phyloP scores from a whole-genome alignment of 1,140 invertebrate species.

The Cotesia typhae region DNA sequence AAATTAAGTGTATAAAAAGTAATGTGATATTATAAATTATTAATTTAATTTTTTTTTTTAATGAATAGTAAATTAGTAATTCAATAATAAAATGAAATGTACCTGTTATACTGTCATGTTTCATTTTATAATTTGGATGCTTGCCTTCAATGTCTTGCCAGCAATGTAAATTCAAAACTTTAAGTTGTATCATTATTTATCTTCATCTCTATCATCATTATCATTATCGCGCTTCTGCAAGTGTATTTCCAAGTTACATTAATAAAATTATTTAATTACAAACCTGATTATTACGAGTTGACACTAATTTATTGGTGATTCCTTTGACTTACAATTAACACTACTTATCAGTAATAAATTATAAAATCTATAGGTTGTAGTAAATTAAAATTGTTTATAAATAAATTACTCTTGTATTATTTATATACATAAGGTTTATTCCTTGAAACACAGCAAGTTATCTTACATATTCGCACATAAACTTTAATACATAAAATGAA shows the following conservation, averaged over 20 bases:
- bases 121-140: background rate
- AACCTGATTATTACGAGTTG: background rate
- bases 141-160: background rate
- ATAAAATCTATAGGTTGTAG: background rate
- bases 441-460: slow-evolving; percentile 3
- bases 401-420: background rate
- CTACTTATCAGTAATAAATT: no score
- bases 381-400: slow-evolving; percentile 1
- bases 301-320: background rate
- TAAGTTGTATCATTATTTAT: background rate
- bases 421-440: slow-evolving; percentile 28
- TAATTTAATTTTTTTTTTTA: no score
- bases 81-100: background rate
- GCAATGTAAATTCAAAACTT: background rate
- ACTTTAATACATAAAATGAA: background rate
- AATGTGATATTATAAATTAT: no score
- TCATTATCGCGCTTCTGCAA: background rate
- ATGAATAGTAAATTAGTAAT: no score
- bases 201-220: no score
- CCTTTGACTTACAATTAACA: background rate
- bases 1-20: no score
- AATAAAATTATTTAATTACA: background rate
- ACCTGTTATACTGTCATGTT: slow-evolving; percentile 13
- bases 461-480: background rate
- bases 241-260: slow-evolving; percentile 5